Conservation (phyloP, 53 echinoderm and acorn worm genomes). For the Pentamera pediparva region DNA sequence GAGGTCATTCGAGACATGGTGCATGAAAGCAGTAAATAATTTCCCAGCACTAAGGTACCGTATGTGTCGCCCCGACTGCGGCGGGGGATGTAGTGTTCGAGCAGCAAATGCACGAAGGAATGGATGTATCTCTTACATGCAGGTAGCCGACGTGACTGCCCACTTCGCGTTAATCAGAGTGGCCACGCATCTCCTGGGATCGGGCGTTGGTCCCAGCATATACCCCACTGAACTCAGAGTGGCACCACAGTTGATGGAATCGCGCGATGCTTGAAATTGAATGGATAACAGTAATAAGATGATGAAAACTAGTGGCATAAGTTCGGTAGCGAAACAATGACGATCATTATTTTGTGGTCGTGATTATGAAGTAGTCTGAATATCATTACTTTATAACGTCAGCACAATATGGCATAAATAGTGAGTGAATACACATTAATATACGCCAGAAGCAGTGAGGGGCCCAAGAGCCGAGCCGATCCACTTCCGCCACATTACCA, state of each 20-base stretch:
- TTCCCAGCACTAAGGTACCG: no score
- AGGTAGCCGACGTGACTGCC: constrained; percentile 21
- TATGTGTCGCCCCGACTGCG: no score
- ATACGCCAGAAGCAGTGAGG: no score
- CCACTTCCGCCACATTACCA: no score
- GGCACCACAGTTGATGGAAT: neutral
- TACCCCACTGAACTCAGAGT: neutral
- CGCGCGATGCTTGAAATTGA: constrained; percentile 5
- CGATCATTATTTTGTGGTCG: neutral
- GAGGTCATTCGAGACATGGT: no score
- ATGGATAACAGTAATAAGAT: neutral
- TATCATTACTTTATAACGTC: no score
- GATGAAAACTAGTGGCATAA: neutral
- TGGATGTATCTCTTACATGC: neutral
- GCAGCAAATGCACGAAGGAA: neutral
- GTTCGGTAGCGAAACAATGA: neutral
- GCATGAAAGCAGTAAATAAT: no score
- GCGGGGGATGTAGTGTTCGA: no score
- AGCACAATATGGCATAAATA: no score
- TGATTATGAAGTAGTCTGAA: neutral
- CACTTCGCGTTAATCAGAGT: constrained; percentile 13
- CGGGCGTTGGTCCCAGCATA: neutral
- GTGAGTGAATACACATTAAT: neutral
- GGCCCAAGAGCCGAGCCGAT: no score
- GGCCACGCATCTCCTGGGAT: constrained; percentile 11